A percentile compares a stretch with the other conserved stretches of the same genome.
These are phyloP conservation scores for Cnemophilus loriae DNA, from an alignment of 2,113 vertebrate genomes.

Conservation along the genomic window DNA sequence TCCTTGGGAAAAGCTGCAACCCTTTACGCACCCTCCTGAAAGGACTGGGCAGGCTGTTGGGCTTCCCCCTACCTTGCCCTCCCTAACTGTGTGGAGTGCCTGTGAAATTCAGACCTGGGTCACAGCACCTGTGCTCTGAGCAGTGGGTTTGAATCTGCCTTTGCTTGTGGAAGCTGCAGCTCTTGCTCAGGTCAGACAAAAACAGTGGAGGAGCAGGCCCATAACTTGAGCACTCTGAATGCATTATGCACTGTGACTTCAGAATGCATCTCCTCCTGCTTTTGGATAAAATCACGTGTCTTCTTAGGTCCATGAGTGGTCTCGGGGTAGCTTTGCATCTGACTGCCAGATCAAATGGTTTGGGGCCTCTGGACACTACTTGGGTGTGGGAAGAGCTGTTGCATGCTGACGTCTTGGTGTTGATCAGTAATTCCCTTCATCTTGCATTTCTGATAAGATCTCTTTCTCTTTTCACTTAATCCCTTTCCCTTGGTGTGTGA, in stretches of 20 bases:
- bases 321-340: not conserved
- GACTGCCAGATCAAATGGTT: not conserved
- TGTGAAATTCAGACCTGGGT: not conserved
- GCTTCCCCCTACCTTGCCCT: not conserved
- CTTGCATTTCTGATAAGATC: not conserved
- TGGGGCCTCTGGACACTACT: not conserved
- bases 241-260: rapidly evolving
- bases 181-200: not conserved
- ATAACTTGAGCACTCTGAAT: not conserved
- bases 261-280: not conserved
- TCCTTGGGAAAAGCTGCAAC: not conserved
- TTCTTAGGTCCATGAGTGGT: not conserved
- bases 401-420: not conserved
- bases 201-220: not conserved
- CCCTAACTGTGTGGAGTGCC: not conserved
- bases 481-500: not conserved
- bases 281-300: not conserved
- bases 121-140: not conserved
- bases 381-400: not conserved
- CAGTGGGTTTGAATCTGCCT: not conserved
- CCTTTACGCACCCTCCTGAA: not conserved
- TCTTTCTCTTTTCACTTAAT: not conserved
- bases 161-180: not conserved
- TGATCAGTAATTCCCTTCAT: not conserved
- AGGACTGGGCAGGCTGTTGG: not conserved